A percentile compares a stretch with the other conserved stretches of the same genome.
phyloP scores from a whole-genome alignment of 35 echinoderm and acorn worm species.

The Strongylocentrotus purpuratus region DNA sequence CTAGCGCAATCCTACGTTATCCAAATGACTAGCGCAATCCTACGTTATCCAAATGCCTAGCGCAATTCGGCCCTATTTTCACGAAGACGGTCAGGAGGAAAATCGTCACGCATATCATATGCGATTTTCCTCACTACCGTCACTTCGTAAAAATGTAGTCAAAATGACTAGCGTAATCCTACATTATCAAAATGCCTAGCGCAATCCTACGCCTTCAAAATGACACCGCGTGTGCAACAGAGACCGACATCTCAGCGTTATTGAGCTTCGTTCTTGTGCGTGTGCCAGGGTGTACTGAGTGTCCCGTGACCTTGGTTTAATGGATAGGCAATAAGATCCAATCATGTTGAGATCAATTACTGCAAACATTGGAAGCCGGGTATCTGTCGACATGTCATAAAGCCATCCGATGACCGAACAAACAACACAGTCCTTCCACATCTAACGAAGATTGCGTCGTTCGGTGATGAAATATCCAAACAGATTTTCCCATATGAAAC shows the following conservation, averaged over 20 bases:
- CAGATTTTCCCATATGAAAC: background rate
- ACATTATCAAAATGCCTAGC: too few species aligned
- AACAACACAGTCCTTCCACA: background rate
- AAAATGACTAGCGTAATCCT: too few species aligned
- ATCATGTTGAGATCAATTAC: conserved; percentile 11
- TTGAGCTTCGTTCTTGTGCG: background rate
- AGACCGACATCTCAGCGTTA: background rate
- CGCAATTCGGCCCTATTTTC: too few species aligned
- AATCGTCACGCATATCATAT: too few species aligned
- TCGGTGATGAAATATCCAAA: background rate
- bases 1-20: too few species aligned
- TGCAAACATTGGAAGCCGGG: background rate
- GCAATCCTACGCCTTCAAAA: too few species aligned
- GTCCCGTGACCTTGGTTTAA: background rate
- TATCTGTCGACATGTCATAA: background rate
- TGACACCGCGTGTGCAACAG: too few species aligned
- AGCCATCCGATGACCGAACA: background rate
- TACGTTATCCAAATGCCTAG: too few species aligned
- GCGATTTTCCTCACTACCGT: too few species aligned
- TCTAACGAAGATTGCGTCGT: background rate
- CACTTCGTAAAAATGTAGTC: too few species aligned
- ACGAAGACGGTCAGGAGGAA: too few species aligned
- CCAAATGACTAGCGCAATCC: too few species aligned
- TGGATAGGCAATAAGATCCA: background rate
- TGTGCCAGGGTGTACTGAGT: background rate